phyloP scores from a whole-genome alignment of 1,140 invertebrate genomes.

The Drosophila nebulosa region DNA sequence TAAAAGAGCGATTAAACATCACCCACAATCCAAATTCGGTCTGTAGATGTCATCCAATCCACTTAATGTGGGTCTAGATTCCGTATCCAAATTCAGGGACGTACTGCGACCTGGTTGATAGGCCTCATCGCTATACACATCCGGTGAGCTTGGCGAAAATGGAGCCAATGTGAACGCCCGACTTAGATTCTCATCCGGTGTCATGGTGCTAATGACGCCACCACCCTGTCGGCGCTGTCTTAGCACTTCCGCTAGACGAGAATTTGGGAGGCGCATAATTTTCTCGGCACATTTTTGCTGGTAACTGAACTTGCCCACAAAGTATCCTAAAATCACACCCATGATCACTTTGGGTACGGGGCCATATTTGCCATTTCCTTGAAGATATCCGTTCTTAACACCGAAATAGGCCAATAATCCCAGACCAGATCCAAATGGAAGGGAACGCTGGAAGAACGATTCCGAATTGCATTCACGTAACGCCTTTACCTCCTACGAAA shows the following conservation, averaged over 20 bases:
- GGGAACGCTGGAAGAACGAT: conserved; percentile 86
- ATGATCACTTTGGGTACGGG: conserved; percentile 85
- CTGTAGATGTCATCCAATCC: conserved; percentile 82
- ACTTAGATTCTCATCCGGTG: conserved; percentile 80
- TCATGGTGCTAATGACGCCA: conserved; percentile 51
- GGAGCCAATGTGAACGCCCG: conserved; percentile 81
- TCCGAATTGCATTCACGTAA: conserved; percentile 87
- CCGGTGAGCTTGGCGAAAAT: conserved; percentile 74
- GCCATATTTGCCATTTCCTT: conserved; percentile 84
- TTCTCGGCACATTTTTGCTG: conserved; percentile 88
- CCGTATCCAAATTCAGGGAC: conserved; percentile 81
- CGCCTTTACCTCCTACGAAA: conserved; percentile 83
- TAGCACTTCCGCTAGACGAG: conserved; percentile 66
- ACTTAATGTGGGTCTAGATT: conserved; percentile 73
- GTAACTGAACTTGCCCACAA: conserved; percentile 89
- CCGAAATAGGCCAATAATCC: conserved; percentile 84
- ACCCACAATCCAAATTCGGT: conserved; percentile 81
- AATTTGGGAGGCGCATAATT: conserved; percentile 86
- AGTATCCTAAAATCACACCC: conserved; percentile 86
- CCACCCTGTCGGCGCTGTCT: conserved; percentile 58
- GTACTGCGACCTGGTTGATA: conserved; percentile 45
- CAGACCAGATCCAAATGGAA: conserved; percentile 85
- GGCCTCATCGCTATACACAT: conserved; percentile 81
- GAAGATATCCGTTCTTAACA: conserved; percentile 83
- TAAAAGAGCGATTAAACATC: not conserved